Base-by-base conservation (phyloP, 2,888 invertebrate species). In the Lasioglossum malachurum region DNA sequence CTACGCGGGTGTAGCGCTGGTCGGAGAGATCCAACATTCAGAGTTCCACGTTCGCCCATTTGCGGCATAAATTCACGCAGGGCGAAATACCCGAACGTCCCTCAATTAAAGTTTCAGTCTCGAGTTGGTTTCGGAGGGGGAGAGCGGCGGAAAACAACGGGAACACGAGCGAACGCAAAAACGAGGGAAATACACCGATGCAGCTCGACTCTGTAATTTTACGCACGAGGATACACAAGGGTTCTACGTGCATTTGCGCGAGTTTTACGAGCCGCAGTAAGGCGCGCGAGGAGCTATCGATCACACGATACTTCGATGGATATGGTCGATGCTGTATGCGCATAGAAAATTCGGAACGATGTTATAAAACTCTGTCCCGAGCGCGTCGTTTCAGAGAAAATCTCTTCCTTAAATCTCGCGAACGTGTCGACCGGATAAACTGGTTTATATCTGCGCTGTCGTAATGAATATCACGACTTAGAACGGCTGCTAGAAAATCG, bases 71-170 rank as follows among this genome's bases (percentile, higher is more conserved):
- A 74, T 83, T 78, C 72, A 38, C 64, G 71, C 35, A 27, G 7
- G 35, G 35, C 53, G 23, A 79, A 83, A 75, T 73, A 79, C 38
- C 72, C 72, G 46, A 85, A 85, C 79, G 79, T 75, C 57, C 75
- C 78, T 76, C 85, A 73, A 86, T 85, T 82, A 86, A 86, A 84
- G 82, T 85, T 85, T 76, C 79, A 82, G 82, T 69, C 64, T 72
- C 78, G 78, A 57, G 35, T 14, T 41, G 41, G 46, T 16, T 64
- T 27, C 27, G 31, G 19, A 16, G 73, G n/a, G 53, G 49, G 8
- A 76, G 35, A n/a, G 0, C 35, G 14, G 23, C 27, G 60, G 67
- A 71, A 69, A 46, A 31, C 49, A 57, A 44, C 31, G 19, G 60
- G 57, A 57, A 57, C 57, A 12, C 57, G 0, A 27, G 57, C n/a